These are phyloP conservation scores for Amphiprion clarkii DNA, from an alignment of 2,797 vertebrate genomes.

Conservation along the genomic window DNA sequence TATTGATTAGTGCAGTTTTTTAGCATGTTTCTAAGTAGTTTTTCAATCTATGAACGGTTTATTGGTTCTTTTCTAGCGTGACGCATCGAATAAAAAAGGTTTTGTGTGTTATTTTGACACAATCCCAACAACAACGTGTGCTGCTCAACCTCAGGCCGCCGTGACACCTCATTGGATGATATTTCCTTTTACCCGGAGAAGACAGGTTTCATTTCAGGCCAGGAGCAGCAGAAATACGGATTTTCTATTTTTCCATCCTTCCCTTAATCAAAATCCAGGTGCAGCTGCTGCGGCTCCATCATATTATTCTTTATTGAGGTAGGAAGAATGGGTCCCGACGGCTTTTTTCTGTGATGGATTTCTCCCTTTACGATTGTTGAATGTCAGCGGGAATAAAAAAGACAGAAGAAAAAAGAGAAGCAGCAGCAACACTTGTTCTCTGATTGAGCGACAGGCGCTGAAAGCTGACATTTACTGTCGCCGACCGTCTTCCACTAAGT, in stretches of 20 bases:
- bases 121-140: background rate
- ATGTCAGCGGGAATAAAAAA: slow-evolving; percentile 20
- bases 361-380: slow-evolving; percentile 35
- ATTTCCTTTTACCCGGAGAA: slow-evolving; percentile 9
- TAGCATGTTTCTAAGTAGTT: too few species aligned
- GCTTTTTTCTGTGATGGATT: slow-evolving; percentile 28
- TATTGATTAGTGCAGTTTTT: slow-evolving; percentile 5
- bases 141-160: background rate
- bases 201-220: background rate
- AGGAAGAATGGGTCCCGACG: slow-evolving; percentile 4
- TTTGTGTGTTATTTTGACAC: background rate
- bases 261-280: slow-evolving; percentile 20
- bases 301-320: slow-evolving; percentile 15
- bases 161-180: slow-evolving; percentile 6
- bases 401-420: background rate
- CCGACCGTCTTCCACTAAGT: slow-evolving; percentile 15
- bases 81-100: background rate
- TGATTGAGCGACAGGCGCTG: slow-evolving; percentile 32
- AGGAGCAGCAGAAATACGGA: background rate
- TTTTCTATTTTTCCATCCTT: too few species aligned
- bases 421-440: slow-evolving; percentile 12
- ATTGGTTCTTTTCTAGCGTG: too few species aligned
- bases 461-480: slow-evolving; percentile 42
- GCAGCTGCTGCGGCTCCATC: slow-evolving; percentile 11
- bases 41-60: too few species aligned